Conservation (phyloP, 2,113 vertebrate genomes). For the Gopherus evgoodei region DNA sequence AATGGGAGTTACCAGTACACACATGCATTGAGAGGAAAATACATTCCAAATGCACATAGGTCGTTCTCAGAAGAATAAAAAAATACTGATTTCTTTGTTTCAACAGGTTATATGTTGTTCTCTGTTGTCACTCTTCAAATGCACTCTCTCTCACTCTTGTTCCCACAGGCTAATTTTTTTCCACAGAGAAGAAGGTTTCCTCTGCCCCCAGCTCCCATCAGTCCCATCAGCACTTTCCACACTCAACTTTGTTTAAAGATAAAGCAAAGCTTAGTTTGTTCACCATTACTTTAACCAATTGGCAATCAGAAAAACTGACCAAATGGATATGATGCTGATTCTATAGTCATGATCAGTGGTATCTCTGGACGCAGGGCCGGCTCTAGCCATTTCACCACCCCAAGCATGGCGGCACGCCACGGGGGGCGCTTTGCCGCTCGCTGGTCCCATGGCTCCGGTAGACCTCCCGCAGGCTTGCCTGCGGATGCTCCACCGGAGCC, state of each 20-base stretch:
- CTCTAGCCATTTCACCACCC: too few relatives aligned
- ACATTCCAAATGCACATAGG: background rate
- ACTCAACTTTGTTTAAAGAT: background rate
- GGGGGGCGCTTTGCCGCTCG: too few relatives aligned
- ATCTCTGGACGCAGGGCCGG: background rate
- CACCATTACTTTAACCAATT: background rate
- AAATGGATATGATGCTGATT: background rate
- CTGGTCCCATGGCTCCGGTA: too few relatives aligned
- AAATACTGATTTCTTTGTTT: slow-evolving; percentile 58
- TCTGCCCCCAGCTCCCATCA: background rate
- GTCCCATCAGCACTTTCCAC: background rate
- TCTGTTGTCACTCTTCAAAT: slow-evolving; percentile 30
- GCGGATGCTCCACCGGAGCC: too few relatives aligned
- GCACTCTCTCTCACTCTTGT: background rate
- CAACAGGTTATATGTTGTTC: slow-evolving; percentile 44
- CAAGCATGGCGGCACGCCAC: too few relatives aligned
- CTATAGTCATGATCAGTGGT: background rate
- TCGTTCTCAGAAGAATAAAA: slow-evolving; percentile 32
- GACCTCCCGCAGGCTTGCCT: too few relatives aligned
- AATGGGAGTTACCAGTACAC: slow-evolving; percentile 49
- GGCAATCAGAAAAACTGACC: background rate
- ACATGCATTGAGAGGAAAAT: slow-evolving; percentile 49
- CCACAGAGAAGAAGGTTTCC: background rate
- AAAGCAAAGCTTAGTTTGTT: background rate
- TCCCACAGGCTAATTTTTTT: slow-evolving; percentile 6